Percentiles rank a stretch among this genome's conserved stretches.
phyloP scores from a whole-genome alignment of 2,797 vertebrate genomes.

The Propithecus deckenii region DNA sequence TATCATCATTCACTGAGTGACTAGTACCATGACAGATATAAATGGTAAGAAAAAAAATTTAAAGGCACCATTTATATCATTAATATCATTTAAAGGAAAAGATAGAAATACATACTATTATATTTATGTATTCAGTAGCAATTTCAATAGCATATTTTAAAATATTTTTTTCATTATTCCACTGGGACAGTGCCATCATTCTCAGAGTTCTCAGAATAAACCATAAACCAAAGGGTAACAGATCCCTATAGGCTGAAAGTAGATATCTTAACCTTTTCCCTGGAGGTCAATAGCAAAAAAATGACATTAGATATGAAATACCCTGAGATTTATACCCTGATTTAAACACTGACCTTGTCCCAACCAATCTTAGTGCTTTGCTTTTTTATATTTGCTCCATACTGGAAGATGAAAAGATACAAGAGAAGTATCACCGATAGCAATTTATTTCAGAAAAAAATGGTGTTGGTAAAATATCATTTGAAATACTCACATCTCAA shows the following conservation, averaged over 20 bases:
- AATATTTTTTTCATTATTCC: not conserved
- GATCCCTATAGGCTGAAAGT: not conserved
- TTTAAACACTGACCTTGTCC: conserved; percentile 43
- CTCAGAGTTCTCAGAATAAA: not conserved
- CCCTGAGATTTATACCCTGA: conserved; percentile 5
- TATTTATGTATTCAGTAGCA: conserved; percentile 9
- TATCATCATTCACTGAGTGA: not conserved
- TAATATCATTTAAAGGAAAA: not conserved
- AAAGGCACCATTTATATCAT: not conserved
- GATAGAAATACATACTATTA: not conserved
- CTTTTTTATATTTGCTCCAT: conserved; percentile 32
- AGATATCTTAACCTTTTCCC: conserved; percentile 23
- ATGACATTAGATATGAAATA: conserved; percentile 16
- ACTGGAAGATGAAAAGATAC: not conserved
- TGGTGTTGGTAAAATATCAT: conserved; percentile 37
- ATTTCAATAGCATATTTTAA: not conserved
- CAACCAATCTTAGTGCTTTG: not conserved
- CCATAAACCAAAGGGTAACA: not conserved
- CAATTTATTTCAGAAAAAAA: conserved; percentile 62
- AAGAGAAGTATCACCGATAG: conserved; percentile 13
- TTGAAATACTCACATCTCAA: conserved; percentile 31
- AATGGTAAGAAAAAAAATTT: not conserved
- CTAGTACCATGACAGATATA: not conserved
- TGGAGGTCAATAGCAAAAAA: not conserved
- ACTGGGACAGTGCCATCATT: not conserved